Percentiles rank a stretch among this genome's conserved stretches.
phyloP scores from a whole-genome alignment of 2,888 invertebrate species.

The Heliconius aoede region DNA sequence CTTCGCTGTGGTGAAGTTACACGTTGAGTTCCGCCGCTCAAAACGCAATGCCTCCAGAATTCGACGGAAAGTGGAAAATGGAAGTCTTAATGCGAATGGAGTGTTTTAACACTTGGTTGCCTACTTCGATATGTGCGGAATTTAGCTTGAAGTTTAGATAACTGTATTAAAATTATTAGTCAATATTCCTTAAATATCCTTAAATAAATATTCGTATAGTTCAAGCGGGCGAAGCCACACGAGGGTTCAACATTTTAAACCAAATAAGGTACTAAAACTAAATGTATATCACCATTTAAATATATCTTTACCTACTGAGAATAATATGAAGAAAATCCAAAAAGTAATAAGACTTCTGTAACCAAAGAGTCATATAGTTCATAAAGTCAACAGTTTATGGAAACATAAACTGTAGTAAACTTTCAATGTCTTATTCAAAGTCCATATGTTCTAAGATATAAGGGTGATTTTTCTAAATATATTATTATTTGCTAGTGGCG shows the following conservation, averaged over 20 bases:
- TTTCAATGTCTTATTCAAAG: slow-evolving; percentile 14
- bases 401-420: slow-evolving; percentile 35
- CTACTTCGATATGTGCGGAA: too few relatives aligned
- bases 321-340: slow-evolving; percentile 4
- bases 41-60: too few relatives aligned
- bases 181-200: too few relatives aligned
- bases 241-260: not conserved
- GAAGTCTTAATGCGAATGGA: too few relatives aligned
- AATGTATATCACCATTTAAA: not conserved
- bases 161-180: too few relatives aligned
- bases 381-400: slow-evolving; percentile 41
- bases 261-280: not conserved
- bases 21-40: too few relatives aligned
- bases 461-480: not conserved
- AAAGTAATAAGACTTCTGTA: slow-evolving; percentile 21
- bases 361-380: slow-evolving; percentile 22
- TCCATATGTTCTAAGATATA: slow-evolving; percentile 4
- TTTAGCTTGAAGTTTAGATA: too few relatives aligned
- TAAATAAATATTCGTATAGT: too few relatives aligned
- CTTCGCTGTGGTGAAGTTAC: too few relatives aligned
- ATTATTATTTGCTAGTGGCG: slow-evolving; percentile 5
- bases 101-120: too few relatives aligned
- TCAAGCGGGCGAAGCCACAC: too few relatives aligned
- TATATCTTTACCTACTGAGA: not conserved
- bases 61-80: too few relatives aligned